Conservation (phyloP, 2,888 invertebrate species). For the Eumerus sabulonum region DNA sequence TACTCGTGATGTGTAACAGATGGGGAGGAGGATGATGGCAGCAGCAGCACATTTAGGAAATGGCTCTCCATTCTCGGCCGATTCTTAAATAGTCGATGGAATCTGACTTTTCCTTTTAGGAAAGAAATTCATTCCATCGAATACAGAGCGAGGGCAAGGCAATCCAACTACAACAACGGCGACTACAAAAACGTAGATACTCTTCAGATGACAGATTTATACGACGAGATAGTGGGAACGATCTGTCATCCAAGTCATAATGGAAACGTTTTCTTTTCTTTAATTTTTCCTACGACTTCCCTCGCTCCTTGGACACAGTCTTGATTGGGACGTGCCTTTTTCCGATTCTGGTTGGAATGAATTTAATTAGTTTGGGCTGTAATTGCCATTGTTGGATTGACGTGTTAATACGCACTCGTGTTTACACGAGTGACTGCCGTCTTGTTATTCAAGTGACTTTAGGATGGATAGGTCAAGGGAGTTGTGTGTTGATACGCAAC, state of each 20-base stretch:
- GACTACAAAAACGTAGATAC: too few species aligned
- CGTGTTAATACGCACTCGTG: too few species aligned
- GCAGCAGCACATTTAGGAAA: conserved; percentile 10
- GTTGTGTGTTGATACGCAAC: too few species aligned
- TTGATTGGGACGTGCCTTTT: too few species aligned
- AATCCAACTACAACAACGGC: too few species aligned
- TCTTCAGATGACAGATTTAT: conserved; percentile 19
- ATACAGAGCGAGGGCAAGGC: too few species aligned
- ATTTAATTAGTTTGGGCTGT: conserved; percentile 12
- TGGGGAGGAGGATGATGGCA: background rate
- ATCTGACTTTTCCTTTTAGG: conserved; percentile 38
- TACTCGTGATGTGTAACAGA: conserved; percentile 35
- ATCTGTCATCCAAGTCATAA: conserved; percentile 25
- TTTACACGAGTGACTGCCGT: too few species aligned
- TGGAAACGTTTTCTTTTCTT: conserved; percentile 1
- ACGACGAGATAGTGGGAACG: conserved; percentile 8
- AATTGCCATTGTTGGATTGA: background rate
- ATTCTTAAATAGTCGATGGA: conserved; percentile 35
- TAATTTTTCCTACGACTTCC: too few species aligned
- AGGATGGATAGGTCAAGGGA: too few species aligned
- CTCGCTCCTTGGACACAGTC: too few species aligned
- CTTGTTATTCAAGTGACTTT: too few species aligned
- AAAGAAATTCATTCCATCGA: too few species aligned
- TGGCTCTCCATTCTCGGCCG: conserved; percentile 20
- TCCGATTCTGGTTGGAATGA: background rate